Conservation (phyloP, 1,140 invertebrate species). For the Triops longicaudatus region DNA sequence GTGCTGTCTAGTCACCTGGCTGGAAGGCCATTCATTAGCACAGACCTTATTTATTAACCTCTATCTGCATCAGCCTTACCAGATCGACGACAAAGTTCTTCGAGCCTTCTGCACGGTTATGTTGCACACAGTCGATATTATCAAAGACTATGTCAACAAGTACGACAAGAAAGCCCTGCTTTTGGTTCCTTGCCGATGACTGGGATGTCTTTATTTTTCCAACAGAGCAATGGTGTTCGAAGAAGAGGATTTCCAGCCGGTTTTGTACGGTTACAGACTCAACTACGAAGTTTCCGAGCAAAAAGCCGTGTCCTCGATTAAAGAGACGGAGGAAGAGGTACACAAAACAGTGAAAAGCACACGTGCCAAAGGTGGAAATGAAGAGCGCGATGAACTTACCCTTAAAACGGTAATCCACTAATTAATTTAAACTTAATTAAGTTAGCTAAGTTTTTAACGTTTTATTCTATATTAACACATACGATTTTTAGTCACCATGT, state of each 20-base stretch:
- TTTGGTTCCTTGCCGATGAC: neutral
- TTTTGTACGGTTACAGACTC: constrained; percentile 83
- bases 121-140: constrained; percentile 82
- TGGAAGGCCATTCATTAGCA: constrained; percentile 89
- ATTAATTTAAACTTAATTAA: neutral
- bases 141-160: constrained; percentile 80
- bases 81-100: constrained; percentile 72
- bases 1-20: constrained; percentile 85
- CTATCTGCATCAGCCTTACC: constrained; percentile 82
- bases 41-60: constrained; percentile 96
- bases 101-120: constrained; percentile 79
- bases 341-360: constrained; percentile 57
- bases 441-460: no score
- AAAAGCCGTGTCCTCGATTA: constrained; percentile 67
- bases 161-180: constrained; percentile 40
- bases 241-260: constrained; percentile 93
- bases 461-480: no score
- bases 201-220: constrained; percentile 24
- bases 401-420: neutral
- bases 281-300: constrained; percentile 73
- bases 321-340: constrained; percentile 87
- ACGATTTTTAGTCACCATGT: no score
- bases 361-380: constrained; percentile 22
- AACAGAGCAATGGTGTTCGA: constrained; percentile 71
- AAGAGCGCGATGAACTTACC: constrained; percentile 33